Base-by-base conservation (phyloP, 2,888 invertebrate species). In the Dione vanillae region DNA sequence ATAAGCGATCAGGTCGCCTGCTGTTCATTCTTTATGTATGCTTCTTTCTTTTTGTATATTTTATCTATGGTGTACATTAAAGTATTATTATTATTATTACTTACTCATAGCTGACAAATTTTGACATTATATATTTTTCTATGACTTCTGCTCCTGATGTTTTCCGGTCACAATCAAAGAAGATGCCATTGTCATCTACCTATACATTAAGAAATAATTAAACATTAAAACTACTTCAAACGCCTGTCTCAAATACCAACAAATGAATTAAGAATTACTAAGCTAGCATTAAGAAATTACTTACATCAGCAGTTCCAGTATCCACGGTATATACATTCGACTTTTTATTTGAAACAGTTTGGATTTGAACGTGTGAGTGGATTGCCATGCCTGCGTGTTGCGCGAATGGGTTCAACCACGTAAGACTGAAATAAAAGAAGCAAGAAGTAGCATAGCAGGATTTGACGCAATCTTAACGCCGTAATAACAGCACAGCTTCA, bases 351-450 rank as follows among this genome's bases (percentile, higher is more conserved):
- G 85, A 83, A 8, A 83, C 83, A 10, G 87, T 85, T 0, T 85
- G 82, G 0, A 93, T 84, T 61, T 90, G 90, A 0, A 88, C 87
- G 2, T 90, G 78, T 0, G 92, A 88, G 66, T 92, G 92, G 83
- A 92, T 86, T 0, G 92, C 91, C 16, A 92, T 80, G 0, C 93
- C 92, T 0, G 92, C 91, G 37, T 87, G 86, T 62, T 91, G 90
- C 0, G 83, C 84, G 0, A 89, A 88, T 0, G 90, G 90, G 65
- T 91, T 90, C 0, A 90, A 84, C 86, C 90, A 90, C 0, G 86
- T 89, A 8, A 91, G 69, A 51, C 92, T 92, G 75, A 1, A 72
- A 71, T 59, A 54, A 16, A 40, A 20, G 19, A 19, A 27, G 27
- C n/a, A n/a, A n/a, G n/a, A n/a, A n/a, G n/a, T n/a, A n/a, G n/a